Evolutionary conservation across 2,888 invertebrate species (phyloP), one percentile per base, ranked within the genome.

Genomic region (Thereva nobilitata): DNA sequence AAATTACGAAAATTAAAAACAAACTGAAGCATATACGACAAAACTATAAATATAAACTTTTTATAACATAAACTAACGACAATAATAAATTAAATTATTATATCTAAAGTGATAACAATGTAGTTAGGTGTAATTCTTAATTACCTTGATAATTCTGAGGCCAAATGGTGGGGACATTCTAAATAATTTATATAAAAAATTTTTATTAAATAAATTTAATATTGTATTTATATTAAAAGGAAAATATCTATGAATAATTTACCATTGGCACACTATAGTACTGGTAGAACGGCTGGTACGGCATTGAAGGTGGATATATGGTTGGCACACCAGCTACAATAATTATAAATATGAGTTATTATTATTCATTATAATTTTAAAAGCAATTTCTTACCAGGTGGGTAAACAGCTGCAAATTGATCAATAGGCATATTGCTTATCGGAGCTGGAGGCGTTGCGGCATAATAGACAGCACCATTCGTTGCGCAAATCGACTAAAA

Each of bases 231-330:
- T 44, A 2, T 44, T n/a, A 3, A 8, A 9, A n/a, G 3, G n/a
- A 3, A 8, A n/a, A 44, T 44, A 37, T 34, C 0, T 38, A 12
- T 50, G 23, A 50, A 50, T 7, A 23, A 34, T 50, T 70, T 72
- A 82, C 81, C 81, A 81, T 82, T 80, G 81, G 81, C 78, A 82
- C 81, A 74, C 82, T 81, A 76, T 82, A 81, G 76, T 82, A 82
- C 74, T 82, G 81, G 77, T 81, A 81, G 74, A 81, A 81, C 77
- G 81, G 81, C 76, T 81, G 81, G 78, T 81, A 81, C 77, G 80
- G 81, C 80, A 82, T 81, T 74, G 82, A 81, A 76, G 82, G 81
- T 79, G 81, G 81, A 77, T 81, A 82, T 74, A 82, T 74, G 75
- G 81, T 78, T 79, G 82, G 81, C 74, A 81, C 79, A 73, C 81